Conservation (phyloP, 1,140 invertebrate species). For the Pissodes strobi region DNA sequence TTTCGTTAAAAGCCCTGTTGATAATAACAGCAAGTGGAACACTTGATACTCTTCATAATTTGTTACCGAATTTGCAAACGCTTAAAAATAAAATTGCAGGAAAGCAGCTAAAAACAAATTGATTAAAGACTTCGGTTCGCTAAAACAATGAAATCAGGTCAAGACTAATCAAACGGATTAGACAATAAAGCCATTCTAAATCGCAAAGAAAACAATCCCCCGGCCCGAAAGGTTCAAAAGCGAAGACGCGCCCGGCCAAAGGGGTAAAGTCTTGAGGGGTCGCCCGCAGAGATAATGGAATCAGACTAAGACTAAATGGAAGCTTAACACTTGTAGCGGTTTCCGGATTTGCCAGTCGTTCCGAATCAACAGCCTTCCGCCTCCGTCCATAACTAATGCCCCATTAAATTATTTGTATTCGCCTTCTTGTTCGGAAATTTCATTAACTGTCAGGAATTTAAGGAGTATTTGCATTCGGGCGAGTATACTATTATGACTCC, state of each 20-base stretch:
- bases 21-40: no score
- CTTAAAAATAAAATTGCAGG: no score
- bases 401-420: conserved; percentile 39
- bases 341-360: conserved; percentile 26
- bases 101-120: no score
- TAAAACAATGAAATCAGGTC: no score
- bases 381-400: conserved; percentile 28
- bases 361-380: conserved; percentile 28
- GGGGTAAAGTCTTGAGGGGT: conserved; percentile 27
- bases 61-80: no score
- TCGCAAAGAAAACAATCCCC: not conserved
- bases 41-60: no score
- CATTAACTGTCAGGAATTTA: conserved; percentile 36
- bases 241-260: conserved; percentile 14
- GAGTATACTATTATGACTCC: conserved; percentile 34
- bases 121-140: no score
- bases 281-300: conserved; percentile 33
- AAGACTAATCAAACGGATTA: no score
- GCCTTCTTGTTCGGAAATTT: conserved; percentile 34
- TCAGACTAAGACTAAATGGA: conserved; percentile 37
- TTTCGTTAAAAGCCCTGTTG: no score
- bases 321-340: conserved; percentile 39
- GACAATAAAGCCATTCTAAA: no score
- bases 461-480: conserved; percentile 34
- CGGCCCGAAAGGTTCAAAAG: conserved; percentile 20